Percentiles rank a stretch among this genome's conserved stretches.
These are phyloP conservation scores for Aporophyla nigra DNA, from an alignment of 2,888 invertebrate species.

Conservation along the genomic window DNA sequence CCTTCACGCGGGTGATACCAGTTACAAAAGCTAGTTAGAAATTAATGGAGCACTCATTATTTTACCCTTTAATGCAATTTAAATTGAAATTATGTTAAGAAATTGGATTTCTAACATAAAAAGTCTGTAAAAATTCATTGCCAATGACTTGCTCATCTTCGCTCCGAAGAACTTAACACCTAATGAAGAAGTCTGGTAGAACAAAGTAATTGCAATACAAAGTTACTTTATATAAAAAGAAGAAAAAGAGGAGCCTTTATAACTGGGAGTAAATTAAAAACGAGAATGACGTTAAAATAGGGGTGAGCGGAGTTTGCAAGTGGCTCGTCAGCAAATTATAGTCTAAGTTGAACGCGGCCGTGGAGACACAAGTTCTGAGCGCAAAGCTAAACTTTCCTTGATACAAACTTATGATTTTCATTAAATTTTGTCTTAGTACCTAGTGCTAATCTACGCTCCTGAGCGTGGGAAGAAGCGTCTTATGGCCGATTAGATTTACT, in stretches of 20 bases:
- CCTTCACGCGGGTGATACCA: too few relatives aligned
- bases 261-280: conserved; percentile 67
- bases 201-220: conserved; percentile 37
- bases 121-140: neutral
- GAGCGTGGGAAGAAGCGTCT: conserved; percentile 1
- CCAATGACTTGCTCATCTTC: neutral
- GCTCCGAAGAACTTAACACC: neutral
- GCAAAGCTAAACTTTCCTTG: conserved; percentile 78
- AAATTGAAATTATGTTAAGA: neutral
- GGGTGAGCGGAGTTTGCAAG: conserved; percentile 79
- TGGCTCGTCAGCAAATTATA: conserved; percentile 87
- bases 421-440: conserved; percentile 77
- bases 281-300: conserved; percentile 72
- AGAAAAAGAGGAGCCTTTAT: conserved; percentile 42
- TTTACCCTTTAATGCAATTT: neutral
- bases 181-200: conserved; percentile 4
- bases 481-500: neutral
- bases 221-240: conserved; percentile 24
- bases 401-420: conserved; percentile 87
- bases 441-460: conserved; percentile 45
- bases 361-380: conserved; percentile 78
- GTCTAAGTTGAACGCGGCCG: conserved; percentile 79
- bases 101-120: neutral
- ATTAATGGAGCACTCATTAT: neutral
- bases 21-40: too few relatives aligned